Conservation (phyloP, 2,797 vertebrate genomes). For the Pangasius macronema region DNA sequence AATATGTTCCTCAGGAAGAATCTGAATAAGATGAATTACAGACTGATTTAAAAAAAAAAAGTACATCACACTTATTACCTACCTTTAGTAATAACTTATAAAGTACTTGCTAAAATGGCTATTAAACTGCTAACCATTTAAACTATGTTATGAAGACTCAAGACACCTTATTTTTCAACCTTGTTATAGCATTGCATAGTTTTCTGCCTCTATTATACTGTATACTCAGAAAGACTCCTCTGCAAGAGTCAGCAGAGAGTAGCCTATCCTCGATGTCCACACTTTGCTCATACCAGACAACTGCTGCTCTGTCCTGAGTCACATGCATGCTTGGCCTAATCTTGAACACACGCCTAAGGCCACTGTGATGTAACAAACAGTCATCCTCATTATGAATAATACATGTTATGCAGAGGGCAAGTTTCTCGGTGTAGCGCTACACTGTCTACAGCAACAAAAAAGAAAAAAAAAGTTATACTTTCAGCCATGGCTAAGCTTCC, state of each 20-base stretch:
- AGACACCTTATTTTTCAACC: neutral
- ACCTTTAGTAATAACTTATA: neutral
- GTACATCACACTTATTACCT: neutral
- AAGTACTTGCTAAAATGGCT: neutral
- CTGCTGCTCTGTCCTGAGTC: slow-evolving; percentile 28
- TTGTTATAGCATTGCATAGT: neutral
- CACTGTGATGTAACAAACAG: slow-evolving; percentile 46
- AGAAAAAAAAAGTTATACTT: neutral
- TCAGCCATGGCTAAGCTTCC: neutral
- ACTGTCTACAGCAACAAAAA: neutral
- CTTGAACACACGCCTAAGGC: slow-evolving; percentile 25
- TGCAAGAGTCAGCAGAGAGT: neutral
- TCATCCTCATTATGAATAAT: neutral
- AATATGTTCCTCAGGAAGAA: neutral
- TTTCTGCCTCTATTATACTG: neutral
- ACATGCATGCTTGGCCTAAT: slow-evolving; percentile 26
- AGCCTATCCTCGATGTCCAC: neutral
- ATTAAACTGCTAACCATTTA: neutral
- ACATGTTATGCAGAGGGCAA: neutral
- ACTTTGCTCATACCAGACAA: neutral
- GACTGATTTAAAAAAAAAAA: neutral
- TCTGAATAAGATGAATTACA: neutral
- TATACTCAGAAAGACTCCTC: neutral
- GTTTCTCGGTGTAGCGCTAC: neutral
- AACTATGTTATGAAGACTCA: neutral